Evolutionary conservation across 2,797 vertebrate species (phyloP).

Genomic region (Xiphorhynchus erythropygius): DNA sequence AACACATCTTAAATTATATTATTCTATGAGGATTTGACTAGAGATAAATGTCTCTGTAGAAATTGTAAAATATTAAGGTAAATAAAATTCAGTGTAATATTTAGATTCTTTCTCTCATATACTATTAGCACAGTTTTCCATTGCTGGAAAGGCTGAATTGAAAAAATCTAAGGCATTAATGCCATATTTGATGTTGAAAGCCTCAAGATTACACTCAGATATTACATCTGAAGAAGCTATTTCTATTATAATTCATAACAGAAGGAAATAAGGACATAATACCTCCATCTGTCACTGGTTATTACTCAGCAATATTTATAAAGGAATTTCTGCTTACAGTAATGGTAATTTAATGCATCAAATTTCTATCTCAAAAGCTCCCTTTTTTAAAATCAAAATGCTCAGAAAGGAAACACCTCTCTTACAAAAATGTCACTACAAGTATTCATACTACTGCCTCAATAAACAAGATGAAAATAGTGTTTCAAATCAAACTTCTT

Average conservation of each 20-base stretch:
- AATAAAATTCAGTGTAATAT: neutral
- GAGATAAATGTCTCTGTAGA: neutral
- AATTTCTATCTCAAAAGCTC: neutral
- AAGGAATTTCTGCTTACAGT: neutral
- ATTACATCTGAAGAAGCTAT: neutral
- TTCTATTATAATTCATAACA: neutral
- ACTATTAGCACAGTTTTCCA: neutral
- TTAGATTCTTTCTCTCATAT: neutral
- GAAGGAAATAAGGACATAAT: neutral
- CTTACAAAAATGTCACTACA: neutral
- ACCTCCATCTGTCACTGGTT: neutral
- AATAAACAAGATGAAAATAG: neutral
- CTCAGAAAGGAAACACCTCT: accelerated
- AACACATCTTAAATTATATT: neutral
- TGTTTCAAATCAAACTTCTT: neutral
- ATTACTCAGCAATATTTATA: neutral
- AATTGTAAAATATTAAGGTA: neutral
- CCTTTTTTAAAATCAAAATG: neutral
- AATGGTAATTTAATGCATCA: neutral
- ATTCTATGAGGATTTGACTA: neutral
- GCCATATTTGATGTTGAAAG: neutral
- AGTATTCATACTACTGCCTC: neutral
- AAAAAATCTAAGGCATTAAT: neutral
- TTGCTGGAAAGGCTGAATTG: neutral
- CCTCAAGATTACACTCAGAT: neutral